Evolutionary conservation across 2,888 invertebrate species (phyloP), one percentile per base, ranked within the genome.

Genomic region (Plebejus argus): DNA sequence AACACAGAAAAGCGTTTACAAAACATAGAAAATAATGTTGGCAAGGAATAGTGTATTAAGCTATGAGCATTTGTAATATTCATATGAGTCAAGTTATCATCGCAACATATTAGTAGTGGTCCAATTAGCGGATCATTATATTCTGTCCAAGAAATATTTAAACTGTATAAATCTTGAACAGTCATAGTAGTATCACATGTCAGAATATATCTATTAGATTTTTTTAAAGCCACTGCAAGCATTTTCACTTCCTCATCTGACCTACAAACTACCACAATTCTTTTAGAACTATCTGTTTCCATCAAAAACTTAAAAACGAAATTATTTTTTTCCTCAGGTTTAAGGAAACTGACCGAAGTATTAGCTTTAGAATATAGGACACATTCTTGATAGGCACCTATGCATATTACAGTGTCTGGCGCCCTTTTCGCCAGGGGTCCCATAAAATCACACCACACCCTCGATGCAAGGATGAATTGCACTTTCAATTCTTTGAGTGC

Each of bases 381-480:
- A 74, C 97, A 97, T 89, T 98, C 97, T 81, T 97, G 94, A 82
- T 95, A 96, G 33, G 97, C 96, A 0, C 96, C 95, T 78, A 98
- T 96, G 78, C 96, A 95, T 5, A 97, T 89, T 0, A 96, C 90
- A 0, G 97, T 95, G 83, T 95, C 94, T 0, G 94, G 90, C 20
- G 96, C 93, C 71, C 90, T 91, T 66, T 90, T 91, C 0, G 95
- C 91, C 39, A 97, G 91, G 0, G 92, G 88, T 74, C 95, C 91
- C 83, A 97, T 89, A 15, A 92, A 87, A 20, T 90, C 85, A 53
- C 95, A 96, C 97, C 97, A 98, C 75, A 95, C 90, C 76, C 95
- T 92, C 0, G 96, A 95, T 1, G 95, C 94, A 0, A 95, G 87
- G 0, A 97, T 87, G 71, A 95, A 89, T 85, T 97, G 96, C 0